Percentiles rank a stretch among this genome's conserved stretches.
These are phyloP conservation scores for Empis stercorea DNA, from an alignment of 2,888 invertebrate species.

Conservation along the genomic window DNA sequence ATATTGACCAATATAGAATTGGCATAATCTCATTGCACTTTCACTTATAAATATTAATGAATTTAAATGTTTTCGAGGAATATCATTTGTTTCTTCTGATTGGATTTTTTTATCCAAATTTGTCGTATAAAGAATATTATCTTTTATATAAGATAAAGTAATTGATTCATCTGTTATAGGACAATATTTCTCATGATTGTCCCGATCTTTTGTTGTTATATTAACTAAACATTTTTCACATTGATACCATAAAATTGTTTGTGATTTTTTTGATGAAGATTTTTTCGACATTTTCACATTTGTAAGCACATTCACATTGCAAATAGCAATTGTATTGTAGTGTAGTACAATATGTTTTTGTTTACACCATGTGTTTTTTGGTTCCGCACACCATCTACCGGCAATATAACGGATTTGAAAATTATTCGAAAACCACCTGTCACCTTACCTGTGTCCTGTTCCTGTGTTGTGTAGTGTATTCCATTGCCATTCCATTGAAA, in stretches of 20 bases:
- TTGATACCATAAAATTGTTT: slow-evolving; percentile 23
- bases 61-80: slow-evolving; percentile 37
- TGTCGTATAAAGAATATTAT: slow-evolving; percentile 21
- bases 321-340: too few relatives aligned
- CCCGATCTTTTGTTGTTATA: slow-evolving; percentile 27
- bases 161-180: slow-evolving; percentile 13
- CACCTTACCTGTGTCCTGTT: too few relatives aligned
- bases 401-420: too few relatives aligned
- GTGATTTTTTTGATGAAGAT: slow-evolving; percentile 27
- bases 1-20: slow-evolving; percentile 43
- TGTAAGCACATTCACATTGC: too few relatives aligned
- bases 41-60: slow-evolving; percentile 48
- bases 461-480: too few relatives aligned
- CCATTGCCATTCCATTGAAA: too few relatives aligned
- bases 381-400: too few relatives aligned
- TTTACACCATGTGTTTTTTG: too few relatives aligned
- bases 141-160: slow-evolving; percentile 22
- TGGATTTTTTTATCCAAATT: slow-evolving; percentile 18
- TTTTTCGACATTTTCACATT: slow-evolving; percentile 29
- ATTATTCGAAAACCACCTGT: too few relatives aligned
- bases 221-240: slow-evolving; percentile 28
- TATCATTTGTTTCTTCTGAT: slow-evolving; percentile 36
- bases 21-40: slow-evolving; percentile 45
- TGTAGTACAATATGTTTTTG: too few relatives aligned
- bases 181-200: slow-evolving; percentile 25